These are phyloP conservation scores for Cosmia pyralina DNA, from an alignment of 2,888 invertebrate species.

Conservation along the genomic window DNA sequence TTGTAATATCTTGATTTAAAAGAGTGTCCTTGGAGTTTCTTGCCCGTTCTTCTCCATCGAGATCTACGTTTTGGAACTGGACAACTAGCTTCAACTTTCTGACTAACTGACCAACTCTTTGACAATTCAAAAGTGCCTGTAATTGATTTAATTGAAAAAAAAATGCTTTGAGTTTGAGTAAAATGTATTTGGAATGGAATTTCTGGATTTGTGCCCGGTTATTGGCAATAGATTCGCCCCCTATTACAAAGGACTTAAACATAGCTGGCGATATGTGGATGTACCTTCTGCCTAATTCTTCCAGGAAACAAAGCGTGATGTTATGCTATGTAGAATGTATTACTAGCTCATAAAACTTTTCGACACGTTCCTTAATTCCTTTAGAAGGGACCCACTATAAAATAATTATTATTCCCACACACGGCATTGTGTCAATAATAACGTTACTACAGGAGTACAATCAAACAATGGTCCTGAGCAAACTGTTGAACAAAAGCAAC, in stretches of 20 bases:
- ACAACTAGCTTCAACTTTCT: too few species aligned
- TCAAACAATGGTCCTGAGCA: conserved; percentile 57
- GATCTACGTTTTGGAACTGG: too few species aligned
- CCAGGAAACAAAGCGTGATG: neutral
- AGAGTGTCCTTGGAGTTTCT: too few species aligned
- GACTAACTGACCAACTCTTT: too few species aligned
- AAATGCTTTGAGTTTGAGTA: neutral
- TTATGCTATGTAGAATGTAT: neutral
- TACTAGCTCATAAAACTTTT: conserved; percentile 19
- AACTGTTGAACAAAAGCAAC: conserved; percentile 45
- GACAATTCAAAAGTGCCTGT: too few species aligned
- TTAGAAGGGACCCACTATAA: conserved; percentile 2
- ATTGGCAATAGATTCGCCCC: neutral
- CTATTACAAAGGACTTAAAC: neutral
- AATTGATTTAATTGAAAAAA: too few species aligned
- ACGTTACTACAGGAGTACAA: conserved; percentile 40
- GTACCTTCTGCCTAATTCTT: neutral
- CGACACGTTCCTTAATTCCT: neutral
- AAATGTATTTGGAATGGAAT: neutral
- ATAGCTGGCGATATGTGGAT: neutral
- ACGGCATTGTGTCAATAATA: conserved; percentile 48
- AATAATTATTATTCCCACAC: conserved; percentile 43
- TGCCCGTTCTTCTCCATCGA: too few species aligned
- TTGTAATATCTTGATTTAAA: too few species aligned
- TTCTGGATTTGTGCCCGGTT: neutral